Evolutionary conservation across 2,113 vertebrate species (phyloP), one percentile per base, ranked within the genome.

Genomic region (Etheostoma cragini): DNA sequence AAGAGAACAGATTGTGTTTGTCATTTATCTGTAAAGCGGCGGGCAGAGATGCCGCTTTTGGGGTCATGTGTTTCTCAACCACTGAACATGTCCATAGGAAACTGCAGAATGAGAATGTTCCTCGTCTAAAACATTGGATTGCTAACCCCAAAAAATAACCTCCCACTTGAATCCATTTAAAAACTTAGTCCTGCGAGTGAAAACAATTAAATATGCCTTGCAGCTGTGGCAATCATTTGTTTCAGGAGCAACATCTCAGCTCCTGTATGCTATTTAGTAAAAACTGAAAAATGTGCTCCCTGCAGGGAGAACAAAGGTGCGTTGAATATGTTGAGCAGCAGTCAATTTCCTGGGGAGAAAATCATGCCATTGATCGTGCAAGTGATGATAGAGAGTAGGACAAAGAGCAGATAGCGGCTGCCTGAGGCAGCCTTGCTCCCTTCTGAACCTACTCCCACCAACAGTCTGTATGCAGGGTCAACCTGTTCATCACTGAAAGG

Each of bases 1-100:
- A 91, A 91, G 72, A 75, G 77, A 90, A 81, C 78, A 90, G 71
- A 91, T 84, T 89, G 84, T 91, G 85, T 91, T 90, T 91, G 87
- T 88, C 61, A 80, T 90, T 90, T 81, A 83, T 89, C 81, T 24
- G 14, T 83, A 88, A 88, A 86, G 79, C 78, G 80, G 60, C 21
- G 22, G 69, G 46, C 68, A 67, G 83, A 83, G 80, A 84, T 77
- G 79, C 65, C 82, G 35, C 75, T 86, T 89, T 82, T 78, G 45
- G 84, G 88, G 84, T 86, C 74, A 57, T 47, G 76, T 38, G 22
- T 86, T 76, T 61, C 86, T 61, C 57, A 57, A 87, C 89, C 87
- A 46, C 21, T 26, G 33, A 76, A 90, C 50, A 47, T 74, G 76
- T 81, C 65, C 26, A 47, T 30, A 65, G 72, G 61, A 88, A 81